Base-by-base conservation (phyloP, 2,797 vertebrate genomes). In the Malacoraja senta region DNA sequence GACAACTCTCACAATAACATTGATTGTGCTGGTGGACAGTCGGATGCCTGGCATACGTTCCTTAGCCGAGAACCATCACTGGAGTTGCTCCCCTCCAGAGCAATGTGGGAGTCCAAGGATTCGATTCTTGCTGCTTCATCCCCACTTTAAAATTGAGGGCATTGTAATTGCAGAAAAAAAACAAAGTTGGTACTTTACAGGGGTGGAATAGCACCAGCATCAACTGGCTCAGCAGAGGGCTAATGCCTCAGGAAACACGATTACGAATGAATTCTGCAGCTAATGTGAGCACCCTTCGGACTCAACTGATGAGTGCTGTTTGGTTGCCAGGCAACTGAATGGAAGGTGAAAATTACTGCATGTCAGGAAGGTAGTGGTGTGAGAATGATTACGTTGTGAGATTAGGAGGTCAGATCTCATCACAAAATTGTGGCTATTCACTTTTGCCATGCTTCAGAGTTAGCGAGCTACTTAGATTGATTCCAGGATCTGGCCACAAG, bases 301-400 rank as follows among this genome's bases (percentile, higher is more conserved):
- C 29, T 88, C 84, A 32, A 9, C 58, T 86, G 83, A 8, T 61
- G 58, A 63, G 61, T 88, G n/a, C 61, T 32, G 7, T 65, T 88
- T 35, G 84, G 84, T 88, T 88, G 84, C 84, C 8, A 15, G 63
- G 84, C 84, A 88, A 88, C 84, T 32, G 63, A 88, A 88, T 65
- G 13, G 61, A 88, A 65, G n/a, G 84, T 88, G 61, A 86, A 86
- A 61, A 53, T 84, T 58, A 84, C 13, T 58, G 81, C 13, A 24
- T 58, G 53, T 19, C 9, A 9, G 44, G 80, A 53, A 53, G 80
- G 44, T 53, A 44, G 8, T 21, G 35, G 38, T 10, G 44, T 44
- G 44, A 83, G 26, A 83, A 81, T 53, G 38, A 44, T 58, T 61
- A 53, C 9, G 44, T 15, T 9, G 53, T 29, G 8, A 58, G 81